phyloP scores from a whole-genome alignment of 1,140 invertebrate species.

The Cecropterus lyciades region DNA sequence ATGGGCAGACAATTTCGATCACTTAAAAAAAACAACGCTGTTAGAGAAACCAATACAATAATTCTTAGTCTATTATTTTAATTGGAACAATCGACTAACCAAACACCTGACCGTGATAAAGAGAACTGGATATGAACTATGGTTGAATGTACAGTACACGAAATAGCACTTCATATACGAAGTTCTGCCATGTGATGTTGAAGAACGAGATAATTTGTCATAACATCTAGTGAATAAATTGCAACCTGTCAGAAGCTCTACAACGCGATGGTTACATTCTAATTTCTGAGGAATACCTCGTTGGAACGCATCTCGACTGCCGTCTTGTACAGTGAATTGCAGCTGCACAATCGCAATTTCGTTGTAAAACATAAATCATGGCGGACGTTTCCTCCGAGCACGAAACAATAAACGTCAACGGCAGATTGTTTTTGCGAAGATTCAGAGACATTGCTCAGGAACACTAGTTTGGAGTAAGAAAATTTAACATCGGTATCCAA shows the following conservation, averaged over 20 bases:
- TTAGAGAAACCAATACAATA: too few relatives aligned
- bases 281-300: constrained; percentile 27
- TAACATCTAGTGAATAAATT: background rate
- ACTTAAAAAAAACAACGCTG: too few relatives aligned
- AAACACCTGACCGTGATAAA: too few relatives aligned
- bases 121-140: too few relatives aligned
- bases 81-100: too few relatives aligned
- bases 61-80: too few relatives aligned
- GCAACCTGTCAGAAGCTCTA: constrained; percentile 4
- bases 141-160: too few relatives aligned
- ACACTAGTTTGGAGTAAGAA: constrained; percentile 4
- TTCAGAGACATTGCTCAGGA: constrained; percentile 9
- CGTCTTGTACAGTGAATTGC: constrained; percentile 24
- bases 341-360: constrained; percentile 31
- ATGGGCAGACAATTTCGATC: too few relatives aligned
- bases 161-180: too few relatives aligned
- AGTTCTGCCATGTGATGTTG: too few relatives aligned
- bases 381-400: constrained; percentile 18
- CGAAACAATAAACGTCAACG: constrained; percentile 30
- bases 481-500: constrained; percentile 12
- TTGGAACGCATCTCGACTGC: constrained; percentile 15
- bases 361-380: constrained; percentile 30
- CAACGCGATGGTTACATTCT: constrained; percentile 11
- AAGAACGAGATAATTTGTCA: too few relatives aligned
- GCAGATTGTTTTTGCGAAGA: constrained; percentile 28